Base-by-base conservation (phyloP, 2,113 vertebrate genomes). In the Tretioscincus oriximinensis region DNA sequence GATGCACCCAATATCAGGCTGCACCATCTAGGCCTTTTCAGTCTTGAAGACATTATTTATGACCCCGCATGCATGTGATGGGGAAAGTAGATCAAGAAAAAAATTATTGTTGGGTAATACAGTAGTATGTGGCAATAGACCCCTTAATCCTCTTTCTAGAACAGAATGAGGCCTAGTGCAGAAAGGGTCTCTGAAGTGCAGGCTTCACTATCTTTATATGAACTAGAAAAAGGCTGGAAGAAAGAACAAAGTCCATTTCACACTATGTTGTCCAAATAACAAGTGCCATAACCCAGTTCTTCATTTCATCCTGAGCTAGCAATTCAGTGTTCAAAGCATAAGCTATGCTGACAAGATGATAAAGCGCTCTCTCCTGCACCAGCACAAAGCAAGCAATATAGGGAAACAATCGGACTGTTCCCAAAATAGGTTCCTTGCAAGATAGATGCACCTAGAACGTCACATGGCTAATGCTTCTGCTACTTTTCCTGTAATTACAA, bases 271-370 rank as follows among this genome's bases (percentile, higher is more conserved):
- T 29, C 65, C 29, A 61, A 70, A 51, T 31, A 60, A 78, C 51
- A 60, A 78, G 24, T n/a, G 66, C 20, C 66, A 60, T 78, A 58
- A 70, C 77, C 66, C 11, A 78, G 58, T 61, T 81, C 65, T 61
- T 60, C 31, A 20, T 45, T 70, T 69, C 54, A 29, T 49, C 45
- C 26, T 47, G 26, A 76, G 80, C 26, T 22, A 21, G 64, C 49
- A 61, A 47, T 67, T 58, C 35, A 45, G 26, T 54, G 29, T 76
- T 76, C 73, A 69, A 61, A 69, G 73, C 51, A 61, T 26, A 68
- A 76, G 24, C 47, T n/a, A 28, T 69, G 35, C 80, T 76, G 73
- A 20, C 51, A 61, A 24, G 12, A 81, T 47, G 68, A 63, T 72
- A 41, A 69, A 76, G 51, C n/a, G 35, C 35, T 41, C 65, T 31